Evolutionary conservation across 2,113 vertebrate species (phyloP).

Genomic region (Silurus meridionalis): DNA sequence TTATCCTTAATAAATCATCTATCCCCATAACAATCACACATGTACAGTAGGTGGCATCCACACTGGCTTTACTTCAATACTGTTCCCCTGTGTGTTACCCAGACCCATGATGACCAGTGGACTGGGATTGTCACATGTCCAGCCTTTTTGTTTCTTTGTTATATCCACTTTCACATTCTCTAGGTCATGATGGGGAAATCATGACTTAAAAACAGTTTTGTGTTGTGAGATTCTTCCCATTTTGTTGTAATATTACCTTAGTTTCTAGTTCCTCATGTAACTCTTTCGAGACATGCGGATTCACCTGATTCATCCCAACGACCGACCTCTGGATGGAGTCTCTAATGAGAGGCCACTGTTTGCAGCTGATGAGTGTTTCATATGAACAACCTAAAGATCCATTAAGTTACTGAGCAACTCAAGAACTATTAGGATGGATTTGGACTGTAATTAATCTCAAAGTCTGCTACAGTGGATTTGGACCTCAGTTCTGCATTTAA

Average conservation of each 20-base stretch:
- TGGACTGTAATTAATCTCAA: too few species aligned
- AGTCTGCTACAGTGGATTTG: too few species aligned
- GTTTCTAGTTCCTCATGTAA: not conserved
- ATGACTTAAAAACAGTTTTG: not conserved
- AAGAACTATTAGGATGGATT: too few species aligned
- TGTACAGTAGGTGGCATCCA: not conserved
- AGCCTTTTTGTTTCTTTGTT: not conserved
- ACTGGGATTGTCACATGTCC: not conserved
- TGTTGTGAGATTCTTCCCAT: slow-evolving; percentile 9
- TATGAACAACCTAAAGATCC: too few species aligned
- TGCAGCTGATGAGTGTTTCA: too few species aligned
- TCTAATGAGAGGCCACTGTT: too few species aligned
- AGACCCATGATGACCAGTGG: not conserved
- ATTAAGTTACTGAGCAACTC: too few species aligned
- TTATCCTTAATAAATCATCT: not conserved
- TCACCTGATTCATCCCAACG: too few species aligned
- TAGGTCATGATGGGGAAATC: slow-evolving; percentile 1
- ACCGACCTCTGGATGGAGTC: too few species aligned
- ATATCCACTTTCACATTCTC: not conserved
- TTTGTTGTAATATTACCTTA: not conserved
- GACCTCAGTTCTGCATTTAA: too few species aligned
- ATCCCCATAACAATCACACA: not conserved
- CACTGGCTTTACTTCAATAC: not conserved
- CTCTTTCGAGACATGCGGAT: too few species aligned
- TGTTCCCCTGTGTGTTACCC: not conserved